These are phyloP conservation scores for Brachionichthys hirsutus DNA, from an alignment of 2,113 vertebrate species.

Conservation along the genomic window DNA sequence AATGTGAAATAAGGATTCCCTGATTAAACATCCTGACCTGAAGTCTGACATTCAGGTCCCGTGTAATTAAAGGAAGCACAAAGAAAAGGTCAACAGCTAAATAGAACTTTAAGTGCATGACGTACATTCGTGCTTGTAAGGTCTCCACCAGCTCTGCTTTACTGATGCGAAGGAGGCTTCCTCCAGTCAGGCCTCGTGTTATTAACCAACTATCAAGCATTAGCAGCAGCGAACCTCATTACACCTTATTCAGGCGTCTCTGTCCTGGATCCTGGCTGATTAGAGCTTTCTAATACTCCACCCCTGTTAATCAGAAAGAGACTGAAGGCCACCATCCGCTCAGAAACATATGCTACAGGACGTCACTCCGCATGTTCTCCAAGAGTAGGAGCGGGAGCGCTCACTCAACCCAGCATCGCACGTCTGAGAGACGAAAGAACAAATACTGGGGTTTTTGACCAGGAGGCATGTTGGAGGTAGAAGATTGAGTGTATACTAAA, in stretches of 20 bases:
- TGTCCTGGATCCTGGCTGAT: conserved; percentile 40
- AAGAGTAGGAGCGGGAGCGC: conserved; percentile 32
- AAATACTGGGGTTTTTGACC: conserved; percentile 40
- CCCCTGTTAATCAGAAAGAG: conserved; percentile 28
- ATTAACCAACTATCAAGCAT: conserved; percentile 15
- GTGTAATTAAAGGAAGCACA: neutral
- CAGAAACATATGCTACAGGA: conserved; percentile 50
- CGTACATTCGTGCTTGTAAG: conserved; percentile 14
- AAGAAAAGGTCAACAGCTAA: conserved; percentile 29
- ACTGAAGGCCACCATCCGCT: conserved; percentile 34
- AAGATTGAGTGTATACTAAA: conserved; percentile 32
- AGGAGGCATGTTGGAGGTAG: conserved; percentile 23
- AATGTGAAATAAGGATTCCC: neutral
- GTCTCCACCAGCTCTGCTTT: neutral
- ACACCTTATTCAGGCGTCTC: conserved; percentile 35
- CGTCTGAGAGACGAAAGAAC: conserved; percentile 22
- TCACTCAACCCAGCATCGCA: conserved; percentile 34
- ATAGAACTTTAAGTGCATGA: conserved; percentile 1
- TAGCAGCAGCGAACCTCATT: conserved; percentile 39
- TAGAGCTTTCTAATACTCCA: conserved; percentile 27
- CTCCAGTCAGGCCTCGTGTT: conserved; percentile 26
- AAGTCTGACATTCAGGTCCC: neutral
- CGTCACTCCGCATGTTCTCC: conserved; percentile 62
- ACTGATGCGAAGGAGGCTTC: conserved; percentile 20
- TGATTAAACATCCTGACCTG: conserved; percentile 1